phyloP scores from a whole-genome alignment of 2,113 vertebrate species.

The Gambusia holbrooki region DNA sequence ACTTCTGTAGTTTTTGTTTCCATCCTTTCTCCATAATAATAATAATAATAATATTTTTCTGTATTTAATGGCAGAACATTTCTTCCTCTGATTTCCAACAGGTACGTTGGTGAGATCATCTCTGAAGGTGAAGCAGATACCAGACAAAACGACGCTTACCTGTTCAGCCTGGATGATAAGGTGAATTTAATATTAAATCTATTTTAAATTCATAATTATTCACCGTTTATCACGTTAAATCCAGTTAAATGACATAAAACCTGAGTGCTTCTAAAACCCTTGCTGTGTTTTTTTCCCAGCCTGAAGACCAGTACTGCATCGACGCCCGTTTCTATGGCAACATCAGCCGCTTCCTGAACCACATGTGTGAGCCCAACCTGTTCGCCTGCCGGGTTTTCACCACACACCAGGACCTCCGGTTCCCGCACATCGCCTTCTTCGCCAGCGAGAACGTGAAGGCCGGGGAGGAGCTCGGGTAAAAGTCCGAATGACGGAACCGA shows the following conservation, averaged over 20 bases:
- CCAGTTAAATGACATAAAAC: too few species aligned
- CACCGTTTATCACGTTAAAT: too few species aligned
- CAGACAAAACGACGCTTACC: constrained; percentile 93
- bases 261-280: too few species aligned
- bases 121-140: constrained; percentile 93
- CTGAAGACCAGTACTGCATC: constrained; percentile 93
- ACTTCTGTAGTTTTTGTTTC: background rate
- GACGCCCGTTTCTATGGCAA: constrained; percentile 98
- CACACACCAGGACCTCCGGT: constrained; percentile 97
- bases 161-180: constrained; percentile 97
- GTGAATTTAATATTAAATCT: constrained; percentile 65
- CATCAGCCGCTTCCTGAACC: constrained; percentile 98
- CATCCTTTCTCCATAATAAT: background rate
- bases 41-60: background rate
- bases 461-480: constrained; percentile 93
- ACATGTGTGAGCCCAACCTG: constrained; percentile 97
- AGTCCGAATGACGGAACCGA: too few species aligned
- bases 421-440: constrained; percentile 95
- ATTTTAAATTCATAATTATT: too few species aligned
- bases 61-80: background rate
- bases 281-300: constrained; percentile 70
- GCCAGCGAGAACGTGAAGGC: constrained; percentile 89
- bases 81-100: constrained; percentile 51
- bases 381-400: constrained; percentile 95
- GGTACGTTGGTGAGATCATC: constrained; percentile 97